A percentile compares a stretch with the other conserved stretches of the same genome.
These are phyloP conservation scores for Tenthredo notha DNA, from an alignment of 2,888 invertebrate species.

Conservation along the genomic window DNA sequence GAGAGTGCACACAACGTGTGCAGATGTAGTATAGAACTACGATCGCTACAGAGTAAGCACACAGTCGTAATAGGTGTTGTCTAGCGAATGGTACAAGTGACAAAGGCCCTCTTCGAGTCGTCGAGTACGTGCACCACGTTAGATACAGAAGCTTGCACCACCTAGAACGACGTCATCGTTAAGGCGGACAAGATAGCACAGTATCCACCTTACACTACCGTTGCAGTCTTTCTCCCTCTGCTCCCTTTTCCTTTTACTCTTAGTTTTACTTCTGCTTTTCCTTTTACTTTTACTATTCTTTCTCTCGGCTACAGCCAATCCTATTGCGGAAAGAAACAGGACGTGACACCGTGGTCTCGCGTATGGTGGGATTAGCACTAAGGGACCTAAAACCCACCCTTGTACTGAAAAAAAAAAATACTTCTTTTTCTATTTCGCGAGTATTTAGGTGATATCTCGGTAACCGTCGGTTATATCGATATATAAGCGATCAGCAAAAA, in stretches of 20 bases:
- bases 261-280: neutral
- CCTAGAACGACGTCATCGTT: conserved; percentile 19
- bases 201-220: neutral
- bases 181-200: conserved; percentile 10
- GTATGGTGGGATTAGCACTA: neutral
- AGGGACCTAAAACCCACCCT: neutral
- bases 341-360: conserved; percentile 4
- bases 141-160: neutral
- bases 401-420: neutral
- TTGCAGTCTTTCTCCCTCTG: neutral
- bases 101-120: conserved; percentile 1
- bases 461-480: no score
- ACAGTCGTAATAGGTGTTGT: conserved; percentile 20
- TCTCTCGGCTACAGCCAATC: neutral
- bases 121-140: neutral
- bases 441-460: neutral
- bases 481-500: no score
- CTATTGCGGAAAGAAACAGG: conserved; percentile 3
- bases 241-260: neutral
- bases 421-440: neutral
- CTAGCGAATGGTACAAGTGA: conserved; percentile 23
- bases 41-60: neutral
- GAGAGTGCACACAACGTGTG: no score
- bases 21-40: neutral
- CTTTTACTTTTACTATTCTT: neutral